Evolutionary conservation across 2,888 invertebrate species (phyloP).

Genomic region (Meghimatium bilineatum): DNA sequence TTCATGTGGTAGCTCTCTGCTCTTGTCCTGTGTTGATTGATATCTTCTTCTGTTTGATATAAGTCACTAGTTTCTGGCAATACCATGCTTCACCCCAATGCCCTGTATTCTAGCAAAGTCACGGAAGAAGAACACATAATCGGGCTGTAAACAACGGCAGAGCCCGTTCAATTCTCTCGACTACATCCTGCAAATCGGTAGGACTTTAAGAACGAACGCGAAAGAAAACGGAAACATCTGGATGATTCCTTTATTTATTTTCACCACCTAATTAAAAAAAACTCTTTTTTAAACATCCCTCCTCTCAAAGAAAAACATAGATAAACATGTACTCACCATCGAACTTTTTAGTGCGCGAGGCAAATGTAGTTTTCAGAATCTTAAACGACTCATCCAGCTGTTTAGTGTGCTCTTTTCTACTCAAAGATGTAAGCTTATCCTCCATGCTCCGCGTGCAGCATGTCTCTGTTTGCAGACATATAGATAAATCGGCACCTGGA

Average conservation of each 20-base stretch:
- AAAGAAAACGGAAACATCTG: too few species aligned
- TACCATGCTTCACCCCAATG: too few species aligned
- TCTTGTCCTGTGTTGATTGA: too few species aligned
- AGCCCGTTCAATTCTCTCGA: too few species aligned
- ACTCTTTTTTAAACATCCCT: neutral
- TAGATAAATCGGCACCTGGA: slow-evolving; percentile 79
- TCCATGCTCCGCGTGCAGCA: slow-evolving; percentile 86
- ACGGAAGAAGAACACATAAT: too few species aligned
- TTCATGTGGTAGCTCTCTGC: too few species aligned
- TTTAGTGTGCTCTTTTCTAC: slow-evolving; percentile 85
- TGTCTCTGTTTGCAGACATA: slow-evolving; percentile 79
- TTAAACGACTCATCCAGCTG: slow-evolving; percentile 86
- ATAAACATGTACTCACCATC: slow-evolving; percentile 83
- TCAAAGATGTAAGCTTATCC: slow-evolving; percentile 83
- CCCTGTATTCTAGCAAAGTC: too few species aligned
- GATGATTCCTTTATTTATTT: neutral
- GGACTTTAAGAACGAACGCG: too few species aligned
- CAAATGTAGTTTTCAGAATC: slow-evolving; percentile 86
- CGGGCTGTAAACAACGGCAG: too few species aligned
- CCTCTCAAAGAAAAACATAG: neutral
- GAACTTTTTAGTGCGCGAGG: slow-evolving; percentile 87
- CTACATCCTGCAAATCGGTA: too few species aligned
- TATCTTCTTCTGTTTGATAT: too few species aligned
- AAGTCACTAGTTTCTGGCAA: too few species aligned
- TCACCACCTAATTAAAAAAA: neutral